phyloP scores from a whole-genome alignment of 2,797 vertebrate species.

The Hypotaenidia philippensis region DNA sequence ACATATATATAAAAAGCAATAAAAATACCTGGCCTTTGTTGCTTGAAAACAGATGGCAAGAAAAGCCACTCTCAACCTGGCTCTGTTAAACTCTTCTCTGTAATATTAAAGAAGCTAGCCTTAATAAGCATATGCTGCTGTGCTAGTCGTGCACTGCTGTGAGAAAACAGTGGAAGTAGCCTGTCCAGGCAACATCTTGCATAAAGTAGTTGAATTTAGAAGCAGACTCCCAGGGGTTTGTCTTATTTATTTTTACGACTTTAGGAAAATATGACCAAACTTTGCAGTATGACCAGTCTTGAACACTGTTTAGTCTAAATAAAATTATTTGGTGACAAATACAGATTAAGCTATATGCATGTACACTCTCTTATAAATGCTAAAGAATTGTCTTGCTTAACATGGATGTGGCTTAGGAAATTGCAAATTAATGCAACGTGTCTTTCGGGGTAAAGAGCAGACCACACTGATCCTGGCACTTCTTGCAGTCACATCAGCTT shows the following conservation, averaged over 20 bases:
- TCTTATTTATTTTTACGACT: constrained; percentile 47
- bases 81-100: not conserved
- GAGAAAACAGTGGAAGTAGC: constrained; percentile 13
- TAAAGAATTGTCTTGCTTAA: constrained; percentile 24
- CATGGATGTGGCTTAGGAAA: constrained; percentile 34
- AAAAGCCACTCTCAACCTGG: not conserved
- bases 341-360: not conserved
- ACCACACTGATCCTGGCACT: constrained; percentile 48
- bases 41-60: not conserved
- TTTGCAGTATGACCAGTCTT: not conserved
- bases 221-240: not conserved
- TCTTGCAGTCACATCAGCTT: constrained; percentile 43
- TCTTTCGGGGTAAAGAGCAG: constrained; percentile 49
- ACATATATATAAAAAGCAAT: not conserved
- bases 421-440: not conserved
- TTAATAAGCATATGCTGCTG: not conserved
- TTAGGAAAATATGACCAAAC: constrained; percentile 21
- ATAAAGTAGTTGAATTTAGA: constrained; percentile 29
- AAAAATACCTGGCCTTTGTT: not conserved
- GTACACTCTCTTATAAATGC: constrained; percentile 12
- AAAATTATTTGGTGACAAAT: constrained; percentile 37
- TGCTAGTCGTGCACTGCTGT: not conserved
- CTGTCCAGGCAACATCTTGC: not conserved
- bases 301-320: constrained; percentile 32
- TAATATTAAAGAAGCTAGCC: not conserved